phyloP scores from a whole-genome alignment of 2,797 vertebrate species.

The Capromys pilorides region DNA sequence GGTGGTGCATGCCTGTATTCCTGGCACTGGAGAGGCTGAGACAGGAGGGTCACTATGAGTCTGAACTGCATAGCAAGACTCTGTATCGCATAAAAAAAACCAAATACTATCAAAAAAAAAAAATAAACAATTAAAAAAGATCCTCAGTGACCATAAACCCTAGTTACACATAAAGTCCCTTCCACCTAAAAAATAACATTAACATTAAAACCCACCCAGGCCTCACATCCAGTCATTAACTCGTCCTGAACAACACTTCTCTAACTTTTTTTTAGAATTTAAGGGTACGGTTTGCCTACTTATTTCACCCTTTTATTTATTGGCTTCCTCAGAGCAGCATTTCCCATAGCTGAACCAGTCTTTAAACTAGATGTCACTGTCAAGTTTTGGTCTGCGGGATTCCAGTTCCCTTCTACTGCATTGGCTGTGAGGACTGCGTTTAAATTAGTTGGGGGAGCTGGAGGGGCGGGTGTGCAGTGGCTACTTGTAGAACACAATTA shows the following conservation, averaged over 20 bases:
- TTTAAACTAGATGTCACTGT: slow-evolving; percentile 50
- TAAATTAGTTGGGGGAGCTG: slow-evolving; percentile 56
- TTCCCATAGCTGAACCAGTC: slow-evolving; percentile 22
- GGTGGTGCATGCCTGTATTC: too few species aligned
- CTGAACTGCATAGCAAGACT: too few species aligned
- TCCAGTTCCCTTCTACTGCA: slow-evolving; percentile 46
- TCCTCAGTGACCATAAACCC: neutral
- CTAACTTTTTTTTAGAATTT: slow-evolving; percentile 1
- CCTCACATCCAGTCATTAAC: neutral
- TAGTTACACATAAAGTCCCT: neutral
- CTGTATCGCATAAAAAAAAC: too few species aligned
- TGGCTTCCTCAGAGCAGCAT: neutral
- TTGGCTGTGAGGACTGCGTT: neutral
- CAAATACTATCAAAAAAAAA: too few species aligned
- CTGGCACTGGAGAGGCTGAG: too few species aligned
- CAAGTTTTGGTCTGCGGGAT: slow-evolving; percentile 54
- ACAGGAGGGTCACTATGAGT: too few species aligned
- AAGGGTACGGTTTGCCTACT: neutral
- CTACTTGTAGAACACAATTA: slow-evolving; percentile 72
- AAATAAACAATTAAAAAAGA: too few species aligned
- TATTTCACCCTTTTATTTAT: neutral
- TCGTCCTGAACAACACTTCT: neutral
- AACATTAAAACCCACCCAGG: neutral
- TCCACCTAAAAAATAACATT: slow-evolving; percentile 9
- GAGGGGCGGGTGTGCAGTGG: slow-evolving; percentile 9